These are phyloP conservation scores for Probaryconus sp. DNA, from an alignment of 1,140 invertebrate species.

Conservation along the genomic window DNA sequence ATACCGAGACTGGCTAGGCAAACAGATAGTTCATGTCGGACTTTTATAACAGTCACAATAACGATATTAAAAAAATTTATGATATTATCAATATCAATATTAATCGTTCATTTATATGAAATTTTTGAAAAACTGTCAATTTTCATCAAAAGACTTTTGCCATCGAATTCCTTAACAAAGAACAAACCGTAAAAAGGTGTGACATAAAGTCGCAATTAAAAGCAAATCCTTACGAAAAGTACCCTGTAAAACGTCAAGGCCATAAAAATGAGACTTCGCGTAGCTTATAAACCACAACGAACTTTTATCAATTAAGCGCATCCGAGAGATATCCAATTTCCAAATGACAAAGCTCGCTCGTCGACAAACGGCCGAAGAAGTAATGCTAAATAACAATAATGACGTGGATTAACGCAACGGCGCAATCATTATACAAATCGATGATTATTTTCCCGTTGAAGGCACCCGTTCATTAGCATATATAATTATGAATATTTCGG, in stretches of 20 bases:
- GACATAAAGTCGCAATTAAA: constrained; percentile 40
- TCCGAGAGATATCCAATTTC: constrained; percentile 49
- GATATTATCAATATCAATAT: no score
- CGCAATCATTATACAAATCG: constrained; percentile 72
- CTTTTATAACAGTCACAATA: no score
- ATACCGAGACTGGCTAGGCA: no score
- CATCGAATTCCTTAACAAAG: constrained; percentile 43
- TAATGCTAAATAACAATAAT: constrained; percentile 40
- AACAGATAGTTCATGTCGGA: no score
- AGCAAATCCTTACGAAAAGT: constrained; percentile 36
- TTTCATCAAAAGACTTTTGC: no score
- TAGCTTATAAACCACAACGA: constrained; percentile 46
- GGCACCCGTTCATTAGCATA: constrained; percentile 76
- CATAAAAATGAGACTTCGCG: constrained; percentile 46
- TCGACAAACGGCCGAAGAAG: constrained; percentile 16
- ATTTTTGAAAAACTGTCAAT: no score
- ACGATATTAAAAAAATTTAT: no score
- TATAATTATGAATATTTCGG: constrained; percentile 78
- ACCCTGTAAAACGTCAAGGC: constrained; percentile 7
- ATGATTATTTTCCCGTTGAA: constrained; percentile 76
- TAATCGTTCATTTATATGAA: no score
- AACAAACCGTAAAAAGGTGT: constrained; percentile 44
- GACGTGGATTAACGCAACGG: constrained; percentile 37
- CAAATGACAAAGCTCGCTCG: constrained; percentile 41
- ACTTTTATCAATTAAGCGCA: constrained; percentile 54